Evolutionary conservation across 2,113 vertebrate species (phyloP).

Genomic region (Delphinus delphis): DNA sequence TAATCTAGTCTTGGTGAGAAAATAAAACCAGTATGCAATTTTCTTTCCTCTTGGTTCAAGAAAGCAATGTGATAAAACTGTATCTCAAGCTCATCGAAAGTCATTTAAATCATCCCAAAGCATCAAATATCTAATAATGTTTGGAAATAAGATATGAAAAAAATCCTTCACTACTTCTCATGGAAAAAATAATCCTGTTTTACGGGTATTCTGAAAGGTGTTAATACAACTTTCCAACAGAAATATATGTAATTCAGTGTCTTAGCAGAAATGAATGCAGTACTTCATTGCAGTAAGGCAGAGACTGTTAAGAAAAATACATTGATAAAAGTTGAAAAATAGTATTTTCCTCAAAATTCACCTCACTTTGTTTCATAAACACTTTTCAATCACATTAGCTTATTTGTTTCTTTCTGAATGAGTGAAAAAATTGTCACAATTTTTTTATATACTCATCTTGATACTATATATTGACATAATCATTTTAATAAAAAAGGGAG

Average conservation of each 20-base stretch:
- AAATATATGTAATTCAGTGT: not conserved
- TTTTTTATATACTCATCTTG: not conserved
- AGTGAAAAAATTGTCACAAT: not conserved
- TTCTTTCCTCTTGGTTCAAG: constrained; percentile 10
- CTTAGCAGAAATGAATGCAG: not conserved
- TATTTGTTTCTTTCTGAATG: not conserved
- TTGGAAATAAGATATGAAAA: constrained; percentile 20
- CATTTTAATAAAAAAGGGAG: not conserved
- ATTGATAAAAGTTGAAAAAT: not conserved
- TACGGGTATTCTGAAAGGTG: not conserved
- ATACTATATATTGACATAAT: not conserved
- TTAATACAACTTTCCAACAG: not conserved
- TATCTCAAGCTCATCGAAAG: not conserved
- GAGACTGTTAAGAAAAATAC: not conserved
- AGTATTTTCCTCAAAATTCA: not conserved
- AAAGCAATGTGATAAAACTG: constrained; percentile 13
- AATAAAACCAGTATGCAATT: not conserved
- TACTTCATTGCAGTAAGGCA: not conserved
- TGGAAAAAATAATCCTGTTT: constrained; percentile 35
- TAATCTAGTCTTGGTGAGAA: not conserved
- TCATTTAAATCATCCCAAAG: constrained; percentile 19
- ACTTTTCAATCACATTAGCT: not conserved
- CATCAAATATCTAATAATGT: constrained; percentile 15
- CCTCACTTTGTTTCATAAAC: not conserved
- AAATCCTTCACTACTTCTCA: not conserved